Percentiles rank a stretch among this genome's conserved stretches.
These are phyloP conservation scores for Myopa tessellatipennis DNA, from an alignment of 2,888 invertebrate genomes.

Conservation along the genomic window DNA sequence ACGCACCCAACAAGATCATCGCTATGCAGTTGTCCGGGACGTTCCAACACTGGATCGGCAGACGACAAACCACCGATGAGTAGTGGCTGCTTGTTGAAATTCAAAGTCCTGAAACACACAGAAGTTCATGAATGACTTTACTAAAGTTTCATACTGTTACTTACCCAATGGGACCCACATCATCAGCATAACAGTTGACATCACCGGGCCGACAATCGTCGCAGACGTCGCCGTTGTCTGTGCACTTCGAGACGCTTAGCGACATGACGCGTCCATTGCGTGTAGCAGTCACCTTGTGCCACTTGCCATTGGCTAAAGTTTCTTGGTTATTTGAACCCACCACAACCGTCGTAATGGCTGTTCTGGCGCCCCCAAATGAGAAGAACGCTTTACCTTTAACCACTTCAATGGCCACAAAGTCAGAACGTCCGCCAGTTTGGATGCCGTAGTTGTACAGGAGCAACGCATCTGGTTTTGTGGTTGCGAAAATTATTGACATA, in stretches of 20 bases:
- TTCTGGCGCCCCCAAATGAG: slow-evolving; percentile 89
- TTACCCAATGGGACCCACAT: slow-evolving; percentile 89
- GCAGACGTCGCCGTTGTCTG: slow-evolving; percentile 87
- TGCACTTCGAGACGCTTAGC: slow-evolving; percentile 82
- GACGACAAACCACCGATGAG: slow-evolving; percentile 86
- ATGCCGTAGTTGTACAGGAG: slow-evolving; percentile 92
- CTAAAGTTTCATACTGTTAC: slow-evolving; percentile 57
- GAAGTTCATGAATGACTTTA: slow-evolving; percentile 1
- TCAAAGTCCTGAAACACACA: slow-evolving; percentile 77
- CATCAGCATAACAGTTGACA: slow-evolving; percentile 83
- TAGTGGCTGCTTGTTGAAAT: slow-evolving; percentile 89
- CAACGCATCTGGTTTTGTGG: slow-evolving; percentile 85
- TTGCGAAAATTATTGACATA: slow-evolving; percentile 90
- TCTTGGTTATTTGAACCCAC: slow-evolving; percentile 70
- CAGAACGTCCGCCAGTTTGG: slow-evolving; percentile 88
- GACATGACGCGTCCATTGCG: slow-evolving; percentile 90
- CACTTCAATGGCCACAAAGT: slow-evolving; percentile 92
- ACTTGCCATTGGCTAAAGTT: slow-evolving; percentile 84
- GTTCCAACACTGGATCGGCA: slow-evolving; percentile 87
- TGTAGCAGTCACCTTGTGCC: slow-evolving; percentile 93
- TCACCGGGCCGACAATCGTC: slow-evolving; percentile 89
- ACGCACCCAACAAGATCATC: slow-evolving; percentile 96
- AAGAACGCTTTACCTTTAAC: slow-evolving; percentile 86
- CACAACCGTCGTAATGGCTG: slow-evolving; percentile 85
- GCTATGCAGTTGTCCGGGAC: slow-evolving; percentile 89